Conservation (phyloP, 2,888 invertebrate genomes). For the Pomacea canaliculata region DNA sequence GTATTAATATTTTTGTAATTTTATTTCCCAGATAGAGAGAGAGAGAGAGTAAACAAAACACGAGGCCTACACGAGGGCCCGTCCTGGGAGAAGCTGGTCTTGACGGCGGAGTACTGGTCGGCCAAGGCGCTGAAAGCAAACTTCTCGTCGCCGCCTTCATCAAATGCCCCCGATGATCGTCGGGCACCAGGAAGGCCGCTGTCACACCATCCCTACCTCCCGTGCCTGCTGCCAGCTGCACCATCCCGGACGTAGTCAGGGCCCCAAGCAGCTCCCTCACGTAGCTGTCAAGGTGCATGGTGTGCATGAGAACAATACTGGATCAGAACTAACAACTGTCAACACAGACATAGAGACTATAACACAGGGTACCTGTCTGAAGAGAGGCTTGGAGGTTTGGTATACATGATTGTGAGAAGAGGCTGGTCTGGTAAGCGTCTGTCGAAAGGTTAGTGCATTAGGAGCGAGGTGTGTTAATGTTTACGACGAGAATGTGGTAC, state of each 20-base stretch:
- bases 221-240: slow-evolving; percentile 17
- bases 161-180: not conserved
- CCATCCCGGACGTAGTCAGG: slow-evolving; percentile 15
- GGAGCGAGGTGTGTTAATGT: too few relatives aligned
- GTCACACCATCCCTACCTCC: slow-evolving; percentile 12
- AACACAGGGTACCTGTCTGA: not conserved
- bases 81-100: slow-evolving; percentile 3
- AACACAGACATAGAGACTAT: not conserved
- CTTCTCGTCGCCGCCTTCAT: not conserved
- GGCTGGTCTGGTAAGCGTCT: too few relatives aligned
- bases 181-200: slow-evolving; percentile 6
- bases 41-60: too few relatives aligned
- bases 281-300: slow-evolving; percentile 12
- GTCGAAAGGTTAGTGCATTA: too few relatives aligned
- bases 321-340: not conserved
- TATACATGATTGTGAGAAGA: too few relatives aligned
- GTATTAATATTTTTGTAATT: too few relatives aligned
- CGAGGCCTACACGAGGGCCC: not conserved
- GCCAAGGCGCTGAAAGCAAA: not conserved
- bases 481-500: too few relatives aligned
- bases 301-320: not conserved
- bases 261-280: slow-evolving; percentile 25
- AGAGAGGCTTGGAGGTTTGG: too few relatives aligned
- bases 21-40: too few relatives aligned
- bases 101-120: not conserved